Percentiles rank a stretch among this genome's conserved stretches.
Evolutionary conservation across 2,113 vertebrate species (phyloP).

Genomic region (Pithys albifrons): DNA sequence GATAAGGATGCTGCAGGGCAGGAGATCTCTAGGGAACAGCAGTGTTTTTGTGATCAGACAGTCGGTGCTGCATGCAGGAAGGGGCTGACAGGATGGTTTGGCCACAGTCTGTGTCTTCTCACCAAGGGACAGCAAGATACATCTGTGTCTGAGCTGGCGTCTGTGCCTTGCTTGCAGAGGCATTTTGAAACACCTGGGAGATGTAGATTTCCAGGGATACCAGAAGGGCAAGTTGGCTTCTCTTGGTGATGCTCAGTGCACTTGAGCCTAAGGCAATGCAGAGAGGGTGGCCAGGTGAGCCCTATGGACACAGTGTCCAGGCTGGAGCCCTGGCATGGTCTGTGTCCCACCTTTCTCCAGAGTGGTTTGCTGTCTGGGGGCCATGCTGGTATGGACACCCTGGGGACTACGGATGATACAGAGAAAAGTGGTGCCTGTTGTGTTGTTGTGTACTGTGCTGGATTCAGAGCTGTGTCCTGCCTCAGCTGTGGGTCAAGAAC

Average conservation of each 20-base stretch:
- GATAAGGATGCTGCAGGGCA: background rate
- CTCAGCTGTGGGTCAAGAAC: background rate
- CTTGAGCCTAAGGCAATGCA: background rate
- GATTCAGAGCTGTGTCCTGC: background rate
- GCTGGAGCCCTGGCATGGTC: background rate
- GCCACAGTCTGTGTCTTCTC: background rate
- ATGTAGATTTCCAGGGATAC: background rate
- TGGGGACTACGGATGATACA: accelerated
- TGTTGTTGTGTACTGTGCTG: background rate
- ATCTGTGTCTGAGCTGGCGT: background rate
- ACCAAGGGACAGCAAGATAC: background rate
- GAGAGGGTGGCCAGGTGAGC: background rate
- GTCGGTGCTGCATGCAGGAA: background rate
- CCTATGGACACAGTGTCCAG: background rate
- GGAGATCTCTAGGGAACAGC: background rate
- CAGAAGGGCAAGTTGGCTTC: background rate
- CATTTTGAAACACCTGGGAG: background rate
- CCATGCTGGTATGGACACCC: accelerated
- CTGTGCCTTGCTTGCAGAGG: background rate
- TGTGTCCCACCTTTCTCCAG: background rate
- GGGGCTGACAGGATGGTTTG: background rate
- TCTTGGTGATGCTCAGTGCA: background rate
- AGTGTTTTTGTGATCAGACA: background rate
- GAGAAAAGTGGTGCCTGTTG: background rate
- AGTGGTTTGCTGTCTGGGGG: background rate